Conservation (phyloP, 2,797 vertebrate species). For the Pelobates cultripes region DNA sequence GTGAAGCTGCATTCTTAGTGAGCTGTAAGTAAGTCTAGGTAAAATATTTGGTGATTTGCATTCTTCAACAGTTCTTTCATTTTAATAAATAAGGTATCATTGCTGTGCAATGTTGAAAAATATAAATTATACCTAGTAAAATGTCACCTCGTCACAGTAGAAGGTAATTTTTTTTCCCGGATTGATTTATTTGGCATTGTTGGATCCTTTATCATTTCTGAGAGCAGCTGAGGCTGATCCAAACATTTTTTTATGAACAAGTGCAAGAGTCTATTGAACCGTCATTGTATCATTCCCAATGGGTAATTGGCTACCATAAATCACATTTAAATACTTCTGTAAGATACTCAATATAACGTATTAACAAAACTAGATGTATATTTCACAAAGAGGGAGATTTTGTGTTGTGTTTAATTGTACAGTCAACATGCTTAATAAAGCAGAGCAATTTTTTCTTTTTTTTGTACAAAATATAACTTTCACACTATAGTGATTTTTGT, state of each 20-base stretch:
- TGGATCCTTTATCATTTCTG: constrained; percentile 27
- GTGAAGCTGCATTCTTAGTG: no score
- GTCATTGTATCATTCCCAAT: constrained; percentile 47
- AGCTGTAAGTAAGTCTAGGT: not conserved
- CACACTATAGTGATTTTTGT: constrained; percentile 2
- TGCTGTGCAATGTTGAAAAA: constrained; percentile 19
- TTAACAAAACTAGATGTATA: constrained; percentile 48
- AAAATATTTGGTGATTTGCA: constrained; percentile 23
- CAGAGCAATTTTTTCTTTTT: not conserved
- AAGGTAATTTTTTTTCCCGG: constrained; percentile 31
- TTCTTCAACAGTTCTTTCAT: constrained; percentile 14
- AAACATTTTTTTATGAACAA: constrained; percentile 51
- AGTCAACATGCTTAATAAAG: constrained; percentile 16
- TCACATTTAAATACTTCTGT: constrained; percentile 54
- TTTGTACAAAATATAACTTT: not conserved
- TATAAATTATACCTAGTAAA: constrained; percentile 48
- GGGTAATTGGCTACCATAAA: constrained; percentile 53
- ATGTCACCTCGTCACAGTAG: constrained; percentile 37
- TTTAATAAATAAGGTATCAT: constrained; percentile 11
- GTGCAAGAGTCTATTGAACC: constrained; percentile 47
- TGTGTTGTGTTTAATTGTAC: constrained; percentile 36
- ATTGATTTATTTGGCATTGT: constrained; percentile 43
- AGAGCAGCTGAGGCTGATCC: constrained; percentile 36
- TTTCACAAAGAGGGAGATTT: constrained; percentile 24
- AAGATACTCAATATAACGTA: constrained; percentile 54